These are phyloP conservation scores for Channallabes apus DNA, from an alignment of 2,797 vertebrate species.

Conservation along the genomic window DNA sequence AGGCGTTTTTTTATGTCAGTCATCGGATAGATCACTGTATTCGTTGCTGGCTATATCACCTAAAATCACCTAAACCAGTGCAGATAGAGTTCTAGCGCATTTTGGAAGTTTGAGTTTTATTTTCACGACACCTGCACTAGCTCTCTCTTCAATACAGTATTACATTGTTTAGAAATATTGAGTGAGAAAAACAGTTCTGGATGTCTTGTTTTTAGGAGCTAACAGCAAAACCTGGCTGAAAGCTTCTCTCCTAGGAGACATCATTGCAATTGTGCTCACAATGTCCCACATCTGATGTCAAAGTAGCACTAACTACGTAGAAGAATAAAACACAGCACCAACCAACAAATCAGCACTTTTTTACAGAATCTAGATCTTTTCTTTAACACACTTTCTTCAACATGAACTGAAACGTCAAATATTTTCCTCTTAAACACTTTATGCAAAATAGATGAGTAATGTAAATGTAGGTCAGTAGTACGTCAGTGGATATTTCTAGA, in stretches of 20 bases:
- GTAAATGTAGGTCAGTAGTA: not conserved
- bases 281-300: not conserved
- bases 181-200: not conserved
- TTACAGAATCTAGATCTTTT: not conserved
- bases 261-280: not conserved
- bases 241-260: not conserved
- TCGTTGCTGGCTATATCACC: not conserved
- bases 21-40: not conserved
- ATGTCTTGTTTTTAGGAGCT: not conserved
- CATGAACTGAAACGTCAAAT: not conserved
- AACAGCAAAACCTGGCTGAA: not conserved
- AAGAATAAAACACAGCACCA: not conserved
- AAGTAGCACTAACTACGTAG: not conserved
- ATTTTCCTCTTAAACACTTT: not conserved
- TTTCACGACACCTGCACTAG: no score
- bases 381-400: not conserved
- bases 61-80: not conserved
- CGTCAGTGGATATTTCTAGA: conserved; percentile 1
- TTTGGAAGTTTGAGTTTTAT: not conserved
- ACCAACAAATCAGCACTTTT: not conserved
- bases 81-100: not conserved
- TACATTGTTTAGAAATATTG: not conserved
- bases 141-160: not conserved
- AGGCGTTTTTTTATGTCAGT: not conserved
- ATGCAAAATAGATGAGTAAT: not conserved